These are phyloP conservation scores for Montipora capitata DNA, from an alignment of 92 coral and sea anemone genomes.

Conservation along the genomic window DNA sequence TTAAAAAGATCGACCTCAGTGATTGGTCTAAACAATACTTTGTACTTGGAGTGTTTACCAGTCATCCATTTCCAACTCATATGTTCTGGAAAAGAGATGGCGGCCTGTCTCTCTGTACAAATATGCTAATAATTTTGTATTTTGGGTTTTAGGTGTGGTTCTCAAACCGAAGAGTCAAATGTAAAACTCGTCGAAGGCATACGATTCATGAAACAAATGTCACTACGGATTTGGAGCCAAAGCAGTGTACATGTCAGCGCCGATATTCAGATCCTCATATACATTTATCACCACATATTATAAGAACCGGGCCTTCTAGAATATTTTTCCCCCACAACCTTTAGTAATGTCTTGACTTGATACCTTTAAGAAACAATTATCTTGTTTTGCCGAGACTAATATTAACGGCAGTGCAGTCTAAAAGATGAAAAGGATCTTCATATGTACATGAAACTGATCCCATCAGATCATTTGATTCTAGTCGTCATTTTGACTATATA, in stretches of 20 bases:
- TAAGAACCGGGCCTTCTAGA: conserved; percentile 3
- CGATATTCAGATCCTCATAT: neutral
- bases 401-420: no score
- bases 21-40: no score
- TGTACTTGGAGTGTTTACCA: no score
- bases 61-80: no score
- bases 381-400: no score
- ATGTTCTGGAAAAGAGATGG: no score
- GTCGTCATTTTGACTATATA: no score
- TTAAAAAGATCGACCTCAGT: no score
- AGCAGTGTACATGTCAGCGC: conserved; percentile 4
- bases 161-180: conserved; percentile 32
- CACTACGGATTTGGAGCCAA: neutral
- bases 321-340: conserved; percentile 5
- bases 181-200: conserved; percentile 9
- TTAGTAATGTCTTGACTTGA: neutral
- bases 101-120: no score
- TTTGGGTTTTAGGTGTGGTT: conserved; percentile 35
- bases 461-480: no score
- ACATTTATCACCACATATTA: neutral
- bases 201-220: neutral
- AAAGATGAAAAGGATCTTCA: no score
- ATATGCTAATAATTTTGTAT: neutral
- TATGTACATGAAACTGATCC: no score
- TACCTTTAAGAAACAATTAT: neutral